These are phyloP conservation scores for Protobothrops flavoviridis DNA, from an alignment of 2,113 vertebrate genomes.

Conservation along the genomic window DNA sequence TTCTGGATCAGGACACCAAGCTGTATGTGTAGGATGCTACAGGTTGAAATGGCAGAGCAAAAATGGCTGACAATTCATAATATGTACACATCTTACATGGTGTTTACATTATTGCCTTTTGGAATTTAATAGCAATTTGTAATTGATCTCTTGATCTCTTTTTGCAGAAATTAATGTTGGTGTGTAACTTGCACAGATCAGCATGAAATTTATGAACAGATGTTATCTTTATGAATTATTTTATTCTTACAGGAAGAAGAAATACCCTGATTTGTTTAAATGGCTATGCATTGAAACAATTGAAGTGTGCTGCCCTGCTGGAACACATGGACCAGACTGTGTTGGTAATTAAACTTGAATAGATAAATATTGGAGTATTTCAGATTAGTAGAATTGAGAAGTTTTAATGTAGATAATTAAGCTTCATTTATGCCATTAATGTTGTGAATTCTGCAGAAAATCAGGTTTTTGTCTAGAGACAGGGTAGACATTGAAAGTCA, in stretches of 20 bases:
- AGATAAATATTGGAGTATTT: background rate
- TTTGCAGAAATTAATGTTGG: background rate
- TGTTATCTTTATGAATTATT: background rate
- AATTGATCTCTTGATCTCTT: background rate
- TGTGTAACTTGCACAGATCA: background rate
- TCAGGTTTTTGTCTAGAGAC: background rate
- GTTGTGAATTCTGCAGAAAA: background rate
- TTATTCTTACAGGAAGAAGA: slow-evolving; percentile 76
- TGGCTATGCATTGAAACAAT: slow-evolving; percentile 92
- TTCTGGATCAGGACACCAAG: background rate
- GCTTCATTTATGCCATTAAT: background rate
- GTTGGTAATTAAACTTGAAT: slow-evolving; percentile 70
- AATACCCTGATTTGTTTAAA: slow-evolving; percentile 84
- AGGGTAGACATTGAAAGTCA: background rate
- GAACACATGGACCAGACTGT: slow-evolving; percentile 88
- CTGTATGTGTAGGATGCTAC: background rate
- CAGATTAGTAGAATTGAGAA: background rate
- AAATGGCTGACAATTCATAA: background rate
- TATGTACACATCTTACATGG: background rate
- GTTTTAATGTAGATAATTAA: background rate
- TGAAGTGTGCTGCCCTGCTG: slow-evolving; percentile 84
- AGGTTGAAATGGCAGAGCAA: background rate
- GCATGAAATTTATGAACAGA: background rate
- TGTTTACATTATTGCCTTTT: background rate
- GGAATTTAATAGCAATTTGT: background rate